Conservation (phyloP, 2,113 vertebrate genomes). For the Anguilla japonica region DNA sequence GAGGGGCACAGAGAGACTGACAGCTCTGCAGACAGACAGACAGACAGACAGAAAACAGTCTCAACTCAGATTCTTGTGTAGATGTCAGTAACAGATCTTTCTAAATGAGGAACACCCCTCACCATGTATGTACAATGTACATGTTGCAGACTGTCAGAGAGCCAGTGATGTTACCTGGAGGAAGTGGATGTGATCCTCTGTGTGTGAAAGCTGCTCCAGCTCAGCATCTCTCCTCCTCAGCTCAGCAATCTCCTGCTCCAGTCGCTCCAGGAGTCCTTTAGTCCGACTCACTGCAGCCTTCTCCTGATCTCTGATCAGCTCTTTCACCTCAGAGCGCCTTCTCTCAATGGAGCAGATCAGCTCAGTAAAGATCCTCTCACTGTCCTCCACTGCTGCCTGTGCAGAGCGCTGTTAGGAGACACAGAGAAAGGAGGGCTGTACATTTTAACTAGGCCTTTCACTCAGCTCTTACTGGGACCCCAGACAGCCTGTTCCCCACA, state of each 20-base stretch:
- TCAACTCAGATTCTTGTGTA: too few species aligned
- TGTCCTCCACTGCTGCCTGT: constrained; percentile 21
- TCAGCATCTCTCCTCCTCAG: constrained; percentile 11
- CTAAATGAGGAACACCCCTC: too few species aligned
- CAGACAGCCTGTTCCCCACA: neutral
- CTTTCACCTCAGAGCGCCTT: constrained; percentile 16
- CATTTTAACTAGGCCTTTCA: neutral
- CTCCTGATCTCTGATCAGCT: constrained; percentile 10
- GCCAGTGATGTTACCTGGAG: constrained; percentile 13
- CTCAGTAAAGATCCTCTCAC: constrained; percentile 19
- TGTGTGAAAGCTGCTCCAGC: constrained; percentile 22
- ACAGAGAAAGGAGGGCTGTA: neutral
- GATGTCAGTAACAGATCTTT: too few species aligned
- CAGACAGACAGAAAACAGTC: neutral
- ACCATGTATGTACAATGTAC: too few species aligned
- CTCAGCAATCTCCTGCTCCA: constrained; percentile 27
- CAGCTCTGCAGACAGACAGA: too few species aligned
- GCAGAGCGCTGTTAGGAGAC: constrained; percentile 23
- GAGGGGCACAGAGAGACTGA: too few species aligned
- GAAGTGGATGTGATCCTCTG: constrained; percentile 25
- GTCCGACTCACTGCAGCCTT: constrained; percentile 1
- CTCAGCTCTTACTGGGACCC: neutral
- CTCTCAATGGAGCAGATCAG: constrained; percentile 11
- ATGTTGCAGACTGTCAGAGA: too few species aligned
- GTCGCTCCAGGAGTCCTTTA: neutral